A percentile compares a stretch with the other conserved stretches of the same genome.
Conservation (phyloP, 1,140 invertebrate species). For the Ladona fulva region DNA sequence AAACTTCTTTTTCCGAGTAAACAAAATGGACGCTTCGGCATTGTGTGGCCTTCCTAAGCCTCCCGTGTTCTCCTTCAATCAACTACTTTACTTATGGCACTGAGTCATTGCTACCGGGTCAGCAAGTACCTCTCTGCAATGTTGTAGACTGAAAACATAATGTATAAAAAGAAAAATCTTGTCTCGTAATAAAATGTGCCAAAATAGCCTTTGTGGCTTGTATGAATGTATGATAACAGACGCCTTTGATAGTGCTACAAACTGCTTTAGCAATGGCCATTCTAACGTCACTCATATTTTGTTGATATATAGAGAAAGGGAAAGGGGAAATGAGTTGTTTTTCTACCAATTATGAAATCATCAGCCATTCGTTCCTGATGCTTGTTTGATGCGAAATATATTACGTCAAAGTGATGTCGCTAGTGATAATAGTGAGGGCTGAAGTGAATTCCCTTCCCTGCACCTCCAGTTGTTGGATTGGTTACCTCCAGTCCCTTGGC, state of each 20-base stretch:
- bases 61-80: not conserved
- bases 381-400: not conserved
- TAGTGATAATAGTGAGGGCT: not conserved
- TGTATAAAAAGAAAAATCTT: not conserved
- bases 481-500: not conserved
- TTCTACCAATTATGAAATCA: not conserved
- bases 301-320: not conserved
- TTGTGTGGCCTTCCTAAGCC: not conserved
- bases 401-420: not conserved
- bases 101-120: not conserved
- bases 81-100: not conserved
- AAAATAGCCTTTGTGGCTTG: not conserved
- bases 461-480: not conserved
- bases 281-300: conserved; percentile 7
- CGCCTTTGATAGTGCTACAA: not conserved
- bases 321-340: not conserved
- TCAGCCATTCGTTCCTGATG: not conserved
- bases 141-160: not conserved
- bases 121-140: not conserved
- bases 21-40: not conserved
- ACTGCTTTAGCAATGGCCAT: not conserved
- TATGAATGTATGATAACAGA: conserved; percentile 7
- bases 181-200: not conserved
- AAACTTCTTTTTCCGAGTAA: not conserved
- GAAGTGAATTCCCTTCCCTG: not conserved